A percentile compares a stretch with the other conserved stretches of the same genome.
These are phyloP conservation scores for Octomys mimax DNA, from an alignment of 2,797 vertebrate genomes.

Conservation along the genomic window DNA sequence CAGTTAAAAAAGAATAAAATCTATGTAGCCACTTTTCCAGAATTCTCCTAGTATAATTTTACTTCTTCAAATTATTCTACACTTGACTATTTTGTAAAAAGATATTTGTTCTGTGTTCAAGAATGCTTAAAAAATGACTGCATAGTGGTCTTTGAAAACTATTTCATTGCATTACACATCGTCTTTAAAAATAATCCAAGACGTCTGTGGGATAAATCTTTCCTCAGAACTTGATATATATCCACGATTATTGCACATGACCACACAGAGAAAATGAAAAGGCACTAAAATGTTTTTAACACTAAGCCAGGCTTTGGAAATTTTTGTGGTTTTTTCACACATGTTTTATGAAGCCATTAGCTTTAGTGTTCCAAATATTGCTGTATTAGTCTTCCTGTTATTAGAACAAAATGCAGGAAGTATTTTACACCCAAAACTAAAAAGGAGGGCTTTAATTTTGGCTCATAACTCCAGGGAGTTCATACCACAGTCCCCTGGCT, in stretches of 20 bases:
- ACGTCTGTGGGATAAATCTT: neutral
- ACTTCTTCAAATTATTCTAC: neutral
- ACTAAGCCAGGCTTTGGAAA: neutral
- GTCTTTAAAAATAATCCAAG: neutral
- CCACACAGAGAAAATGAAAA: neutral
- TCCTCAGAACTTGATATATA: neutral
- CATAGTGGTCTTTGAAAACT: neutral
- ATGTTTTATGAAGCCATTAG: neutral
- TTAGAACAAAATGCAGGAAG: neutral
- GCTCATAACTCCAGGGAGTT: neutral
- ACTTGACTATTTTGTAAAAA: neutral
- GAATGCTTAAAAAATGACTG: neutral
- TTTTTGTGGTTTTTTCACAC: neutral
- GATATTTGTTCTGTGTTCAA: neutral
- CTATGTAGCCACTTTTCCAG: neutral
- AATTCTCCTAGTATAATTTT: neutral
- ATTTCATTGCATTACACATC: neutral
- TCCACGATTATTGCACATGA: neutral
- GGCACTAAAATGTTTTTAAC: neutral
- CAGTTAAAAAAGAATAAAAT: neutral
- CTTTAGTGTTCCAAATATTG: neutral
- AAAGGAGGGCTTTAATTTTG: neutral
- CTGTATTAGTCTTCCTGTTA: neutral
- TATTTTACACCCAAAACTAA: neutral
- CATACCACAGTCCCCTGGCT: neutral